phyloP scores from a whole-genome alignment of 2,888 invertebrate species.

The Girardia tigrina region DNA sequence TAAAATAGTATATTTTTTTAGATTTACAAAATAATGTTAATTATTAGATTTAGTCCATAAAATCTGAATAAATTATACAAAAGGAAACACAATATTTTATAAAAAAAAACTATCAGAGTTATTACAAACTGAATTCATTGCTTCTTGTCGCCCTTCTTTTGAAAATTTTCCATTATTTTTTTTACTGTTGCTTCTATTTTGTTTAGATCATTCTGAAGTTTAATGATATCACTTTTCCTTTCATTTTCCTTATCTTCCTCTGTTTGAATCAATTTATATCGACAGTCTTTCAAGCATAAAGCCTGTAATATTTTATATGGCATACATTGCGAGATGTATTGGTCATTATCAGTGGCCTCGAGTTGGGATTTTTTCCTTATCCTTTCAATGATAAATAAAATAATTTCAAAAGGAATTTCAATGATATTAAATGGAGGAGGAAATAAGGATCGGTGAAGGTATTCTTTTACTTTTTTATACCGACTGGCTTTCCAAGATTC shows the following conservation, averaged over 20 bases:
- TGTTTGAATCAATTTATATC: neutral
- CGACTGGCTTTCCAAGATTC: slow-evolving; percentile 33
- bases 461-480: slow-evolving; percentile 29
- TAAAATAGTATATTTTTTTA: no score
- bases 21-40: no score
- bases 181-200: no score
- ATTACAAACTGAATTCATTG: no score
- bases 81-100: no score
- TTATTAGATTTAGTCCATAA: no score
- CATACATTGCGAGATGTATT: neutral
- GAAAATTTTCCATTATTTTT: no score
- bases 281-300: neutral
- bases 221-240: neutral
- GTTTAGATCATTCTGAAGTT: no score
- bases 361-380: neutral
- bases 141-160: no score
- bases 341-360: neutral
- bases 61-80: no score
- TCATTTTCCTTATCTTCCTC: neutral
- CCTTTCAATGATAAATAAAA: neutral
- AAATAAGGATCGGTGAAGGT: slow-evolving; percentile 29
- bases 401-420: neutral
- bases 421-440: slow-evolving; percentile 25
- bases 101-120: no score
- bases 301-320: neutral